Evolutionary conservation across 2,888 invertebrate species (phyloP).

Genomic region (Odiellus spinosus): DNA sequence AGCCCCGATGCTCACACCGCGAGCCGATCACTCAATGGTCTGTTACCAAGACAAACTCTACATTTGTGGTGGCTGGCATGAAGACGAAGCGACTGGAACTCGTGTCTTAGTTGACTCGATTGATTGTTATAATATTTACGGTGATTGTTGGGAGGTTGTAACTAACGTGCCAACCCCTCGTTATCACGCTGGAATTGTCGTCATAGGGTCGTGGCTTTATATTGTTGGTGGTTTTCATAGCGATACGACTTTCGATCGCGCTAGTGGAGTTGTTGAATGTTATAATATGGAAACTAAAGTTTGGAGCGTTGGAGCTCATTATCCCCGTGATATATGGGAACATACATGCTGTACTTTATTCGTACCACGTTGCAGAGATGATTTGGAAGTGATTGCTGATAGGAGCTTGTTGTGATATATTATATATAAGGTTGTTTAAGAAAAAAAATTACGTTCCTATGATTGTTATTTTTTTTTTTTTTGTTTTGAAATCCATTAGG

Average conservation of each 20-base stretch:
- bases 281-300: constrained; percentile 43
- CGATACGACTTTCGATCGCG: constrained; percentile 48
- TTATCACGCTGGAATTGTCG: constrained; percentile 49
- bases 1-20: constrained; percentile 40
- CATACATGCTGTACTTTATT: constrained; percentile 49
- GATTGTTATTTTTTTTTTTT: too few species aligned
- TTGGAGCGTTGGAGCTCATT: constrained; percentile 46
- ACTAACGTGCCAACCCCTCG: constrained; percentile 47
- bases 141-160: constrained; percentile 43
- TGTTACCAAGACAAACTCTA: constrained; percentile 40
- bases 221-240: constrained; percentile 52
- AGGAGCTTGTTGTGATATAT: constrained; percentile 1
- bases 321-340: constrained; percentile 53
- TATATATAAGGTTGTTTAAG: too few species aligned
- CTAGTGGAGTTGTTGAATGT: constrained; percentile 47
- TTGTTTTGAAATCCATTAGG: too few species aligned
- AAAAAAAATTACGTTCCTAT: too few species aligned
- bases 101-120: constrained; percentile 44
- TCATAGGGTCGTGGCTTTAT: constrained; percentile 43
- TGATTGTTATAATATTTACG: constrained; percentile 44
- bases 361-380: constrained; percentile 42
- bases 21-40: constrained; percentile 49
- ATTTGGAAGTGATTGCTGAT: constrained; percentile 33
- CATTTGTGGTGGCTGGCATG: constrained; percentile 48
- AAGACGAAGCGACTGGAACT: constrained; percentile 29